A percentile compares a stretch with the other conserved stretches of the same genome.
These are phyloP conservation scores for Rutilus rutilus DNA, from an alignment of 2,113 vertebrate genomes.

Conservation along the genomic window DNA sequence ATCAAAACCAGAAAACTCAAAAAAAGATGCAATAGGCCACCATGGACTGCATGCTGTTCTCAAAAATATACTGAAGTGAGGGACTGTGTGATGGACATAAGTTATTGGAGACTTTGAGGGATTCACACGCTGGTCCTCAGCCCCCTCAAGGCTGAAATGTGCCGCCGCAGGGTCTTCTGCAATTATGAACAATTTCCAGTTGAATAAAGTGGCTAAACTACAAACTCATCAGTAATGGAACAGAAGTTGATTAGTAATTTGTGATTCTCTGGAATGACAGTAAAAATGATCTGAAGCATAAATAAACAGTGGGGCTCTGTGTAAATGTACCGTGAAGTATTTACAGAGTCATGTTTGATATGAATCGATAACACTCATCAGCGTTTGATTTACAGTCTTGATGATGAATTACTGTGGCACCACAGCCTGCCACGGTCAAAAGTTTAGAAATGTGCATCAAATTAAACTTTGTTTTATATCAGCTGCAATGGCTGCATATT, in stretches of 20 bases:
- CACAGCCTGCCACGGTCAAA: neutral
- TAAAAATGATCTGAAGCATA: neutral
- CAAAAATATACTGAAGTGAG: neutral
- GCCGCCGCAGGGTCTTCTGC: neutral
- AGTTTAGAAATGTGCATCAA: conserved; percentile 3
- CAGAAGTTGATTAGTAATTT: conserved; percentile 12
- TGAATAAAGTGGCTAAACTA: neutral
- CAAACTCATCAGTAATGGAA: neutral
- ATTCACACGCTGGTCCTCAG: neutral
- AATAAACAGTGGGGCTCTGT: neutral
- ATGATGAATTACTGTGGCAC: conserved; percentile 9
- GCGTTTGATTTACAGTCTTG: conserved; percentile 22
- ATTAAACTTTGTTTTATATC: conserved; percentile 7
- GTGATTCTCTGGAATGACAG: conserved; percentile 16
- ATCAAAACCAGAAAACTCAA: too few species aligned
- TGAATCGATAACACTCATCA: conserved; percentile 30
- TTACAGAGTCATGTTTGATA: conserved; percentile 36
- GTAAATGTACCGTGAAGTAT: conserved; percentile 37
- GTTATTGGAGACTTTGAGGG: neutral
- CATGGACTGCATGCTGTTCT: neutral
- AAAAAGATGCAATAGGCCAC: neutral
- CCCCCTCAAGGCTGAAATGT: neutral
- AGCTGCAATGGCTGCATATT: neutral
- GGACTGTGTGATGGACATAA: neutral
- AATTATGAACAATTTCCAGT: neutral